Base-by-base conservation (phyloP, 2,797 vertebrate species). In the Columba guinea region DNA sequence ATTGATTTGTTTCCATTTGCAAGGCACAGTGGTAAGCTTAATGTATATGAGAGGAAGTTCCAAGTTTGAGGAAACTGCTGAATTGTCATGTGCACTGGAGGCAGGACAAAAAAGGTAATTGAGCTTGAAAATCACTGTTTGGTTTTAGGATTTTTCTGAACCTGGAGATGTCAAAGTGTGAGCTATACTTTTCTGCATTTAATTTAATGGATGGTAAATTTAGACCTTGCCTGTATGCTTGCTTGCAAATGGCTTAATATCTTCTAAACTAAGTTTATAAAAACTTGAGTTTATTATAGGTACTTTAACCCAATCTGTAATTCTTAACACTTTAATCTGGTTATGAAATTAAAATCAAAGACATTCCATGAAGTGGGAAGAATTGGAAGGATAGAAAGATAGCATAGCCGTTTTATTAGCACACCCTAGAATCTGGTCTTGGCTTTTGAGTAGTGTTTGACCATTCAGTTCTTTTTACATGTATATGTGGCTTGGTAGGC, bases 21-120 rank as follows among this genome's bases (percentile, higher is more conserved):
- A 51, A 60, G 51, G 70, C 69, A 26, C 51, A 23, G 73, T 46
- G 59, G 67, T 82, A 65, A 70, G 53, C 64, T 92, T 64, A 67
- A 76, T 3, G 0, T 77, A 24, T 46, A 73, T 30, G n/a, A 59
- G 74, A 88, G 53, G 86, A 83, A 83, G 75, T 79, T 94, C 68
- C 92, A 92, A 68, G 84, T 87, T 94, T 84, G 68, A 84, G 81
- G 89, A 39, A 91, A 84, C 75, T 87, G 62, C 81, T 95, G 87
- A 91, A 75, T 81, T 84, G 81, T 71, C 84, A 44, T 41, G 27
- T 67, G 34, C 14, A 10, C 9, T 58, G 87, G 68, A 85, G 51
- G 51, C 46, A 28, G 73, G 60, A 92, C 71, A 82, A 88, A 90
- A 91, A 88, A n/a, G n/a, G 64, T 92, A 92, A 87, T 13, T 74